phyloP scores from a whole-genome alignment of 2,797 vertebrate genomes.

The Takifugu rubripes region DNA sequence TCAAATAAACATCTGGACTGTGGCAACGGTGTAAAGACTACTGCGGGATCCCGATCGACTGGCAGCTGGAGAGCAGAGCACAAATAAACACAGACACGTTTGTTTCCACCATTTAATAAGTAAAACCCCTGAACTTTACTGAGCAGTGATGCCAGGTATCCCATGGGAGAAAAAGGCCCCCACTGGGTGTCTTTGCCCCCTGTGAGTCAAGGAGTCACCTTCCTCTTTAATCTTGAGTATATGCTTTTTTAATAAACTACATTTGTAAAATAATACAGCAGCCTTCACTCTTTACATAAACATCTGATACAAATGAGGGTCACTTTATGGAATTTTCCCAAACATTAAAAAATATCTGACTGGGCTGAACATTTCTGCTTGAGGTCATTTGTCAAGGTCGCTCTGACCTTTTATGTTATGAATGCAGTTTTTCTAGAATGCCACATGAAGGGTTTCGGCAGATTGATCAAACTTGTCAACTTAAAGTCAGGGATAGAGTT shows the following conservation, averaged over 20 bases:
- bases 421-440: no score
- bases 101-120: constrained; percentile 72
- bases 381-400: no score
- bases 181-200: constrained; percentile 46
- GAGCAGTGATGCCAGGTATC: constrained; percentile 56
- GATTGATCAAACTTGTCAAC: no score
- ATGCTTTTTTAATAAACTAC: background rate
- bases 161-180: constrained; percentile 54
- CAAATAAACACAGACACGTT: constrained; percentile 72
- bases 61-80: constrained; percentile 58
- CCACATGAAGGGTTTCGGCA: no score
- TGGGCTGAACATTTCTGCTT: no score
- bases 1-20: constrained; percentile 66
- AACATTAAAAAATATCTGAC: no score
- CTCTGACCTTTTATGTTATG: no score
- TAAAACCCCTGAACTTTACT: constrained; percentile 68
- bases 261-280: background rate
- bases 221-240: no score
- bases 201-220: background rate
- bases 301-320: no score
- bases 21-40: constrained; percentile 48
- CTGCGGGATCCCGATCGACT: constrained; percentile 62
- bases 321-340: no score
- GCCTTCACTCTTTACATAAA: no score
- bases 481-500: no score